phyloP scores from a whole-genome alignment of 2,888 invertebrate genomes.

The Helicoverpa assulta region DNA sequence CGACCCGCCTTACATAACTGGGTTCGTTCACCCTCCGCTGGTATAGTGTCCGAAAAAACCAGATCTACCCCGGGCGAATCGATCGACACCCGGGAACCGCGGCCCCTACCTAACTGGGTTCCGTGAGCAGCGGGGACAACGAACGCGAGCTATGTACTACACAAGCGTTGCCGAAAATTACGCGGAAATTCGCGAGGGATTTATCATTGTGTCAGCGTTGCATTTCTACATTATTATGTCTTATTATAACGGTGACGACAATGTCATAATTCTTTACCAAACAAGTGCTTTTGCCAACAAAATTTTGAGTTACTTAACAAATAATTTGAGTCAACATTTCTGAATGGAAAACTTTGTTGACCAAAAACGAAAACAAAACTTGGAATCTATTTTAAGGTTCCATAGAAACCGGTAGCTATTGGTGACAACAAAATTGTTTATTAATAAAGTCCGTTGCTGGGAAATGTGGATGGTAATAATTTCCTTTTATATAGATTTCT shows the following conservation, averaged over 20 bases:
- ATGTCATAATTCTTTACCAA: conserved; percentile 9
- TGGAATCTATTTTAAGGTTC: conserved; percentile 15
- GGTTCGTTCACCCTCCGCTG: conserved; percentile 89
- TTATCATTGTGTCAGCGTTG: conserved; percentile 21
- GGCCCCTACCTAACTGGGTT: conserved; percentile 62
- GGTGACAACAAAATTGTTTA: not conserved
- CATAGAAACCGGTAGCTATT: conserved; percentile 19
- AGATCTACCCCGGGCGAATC: conserved; percentile 80
- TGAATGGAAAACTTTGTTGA: not conserved
- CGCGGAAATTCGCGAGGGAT: conserved; percentile 26
- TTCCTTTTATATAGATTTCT: conserved; percentile 26
- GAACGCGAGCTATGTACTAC: conserved; percentile 47
- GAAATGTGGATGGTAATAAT: conserved; percentile 27
- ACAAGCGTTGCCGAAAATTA: conserved; percentile 34
- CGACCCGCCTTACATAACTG: conserved; percentile 87
- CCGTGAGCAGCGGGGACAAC: conserved; percentile 56
- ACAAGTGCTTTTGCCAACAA: conserved; percentile 9
- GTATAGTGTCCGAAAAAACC: conserved; percentile 90
- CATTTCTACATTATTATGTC: conserved; percentile 15
- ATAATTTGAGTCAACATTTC: not conserved
- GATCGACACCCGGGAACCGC: conserved; percentile 82
- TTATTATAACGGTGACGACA: conserved; percentile 9
- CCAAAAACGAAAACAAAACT: not conserved
- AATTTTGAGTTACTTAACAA: not conserved
- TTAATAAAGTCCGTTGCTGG: conserved; percentile 15